Evolutionary conservation across 2,888 invertebrate species (phyloP).

Genomic region (Ormyrus labotus): DNA sequence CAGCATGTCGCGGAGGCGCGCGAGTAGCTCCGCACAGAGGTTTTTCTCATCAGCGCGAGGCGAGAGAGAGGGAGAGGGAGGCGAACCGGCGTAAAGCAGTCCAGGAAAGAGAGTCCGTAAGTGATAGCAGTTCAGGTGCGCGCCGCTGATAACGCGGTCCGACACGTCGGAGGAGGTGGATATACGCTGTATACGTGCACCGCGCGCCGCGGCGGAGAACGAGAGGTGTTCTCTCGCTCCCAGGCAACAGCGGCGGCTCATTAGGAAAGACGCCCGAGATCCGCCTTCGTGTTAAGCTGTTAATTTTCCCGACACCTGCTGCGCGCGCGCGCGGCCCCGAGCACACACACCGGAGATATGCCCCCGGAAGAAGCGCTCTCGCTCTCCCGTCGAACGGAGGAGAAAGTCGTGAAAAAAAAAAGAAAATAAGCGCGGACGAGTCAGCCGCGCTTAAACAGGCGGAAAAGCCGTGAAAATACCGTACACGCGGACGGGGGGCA

Average conservation of each 20-base stretch:
- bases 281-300: conserved; percentile 53
- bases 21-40: neutral
- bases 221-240: neutral
- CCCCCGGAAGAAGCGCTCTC: too few species aligned
- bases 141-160: conserved; percentile 8
- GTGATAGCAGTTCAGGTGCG: conserved; percentile 8
- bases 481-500: neutral
- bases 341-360: neutral
- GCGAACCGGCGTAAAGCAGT: neutral
- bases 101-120: neutral
- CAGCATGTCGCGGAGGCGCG: neutral
- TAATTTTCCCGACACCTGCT: conserved; percentile 53
- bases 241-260: conserved; percentile 29
- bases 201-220: neutral
- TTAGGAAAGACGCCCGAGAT: conserved; percentile 44
- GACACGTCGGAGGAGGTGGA: conserved; percentile 19
- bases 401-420: conserved; percentile 16
- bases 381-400: neutral
- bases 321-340: conserved; percentile 5
- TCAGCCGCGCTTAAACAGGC: neutral
- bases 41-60: conserved; percentile 24
- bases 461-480: neutral
- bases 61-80: neutral
- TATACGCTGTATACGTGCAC: neutral
- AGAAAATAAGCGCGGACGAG: neutral